Conservation (phyloP, 2,888 invertebrate genomes). For the Dioctria linearis region DNA sequence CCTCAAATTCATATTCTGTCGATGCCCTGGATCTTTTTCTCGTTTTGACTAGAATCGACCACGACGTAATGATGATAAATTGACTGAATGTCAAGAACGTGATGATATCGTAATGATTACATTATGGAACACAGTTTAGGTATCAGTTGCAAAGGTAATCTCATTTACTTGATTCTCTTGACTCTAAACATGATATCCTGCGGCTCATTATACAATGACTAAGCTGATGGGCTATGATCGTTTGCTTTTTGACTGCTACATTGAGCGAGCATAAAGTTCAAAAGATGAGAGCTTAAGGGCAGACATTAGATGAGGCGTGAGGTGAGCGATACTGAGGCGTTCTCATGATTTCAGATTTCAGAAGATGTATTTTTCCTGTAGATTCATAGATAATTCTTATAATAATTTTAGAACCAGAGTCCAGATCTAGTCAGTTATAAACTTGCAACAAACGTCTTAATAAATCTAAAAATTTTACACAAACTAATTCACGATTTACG, state of each 20-base stretch:
- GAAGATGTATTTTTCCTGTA: constrained; percentile 7
- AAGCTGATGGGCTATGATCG: constrained; percentile 52
- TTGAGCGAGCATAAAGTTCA: constrained; percentile 3
- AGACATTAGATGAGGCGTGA: constrained; percentile 45
- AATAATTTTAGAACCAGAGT: not conserved
- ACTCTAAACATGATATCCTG: constrained; percentile 58
- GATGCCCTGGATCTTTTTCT: constrained; percentile 54
- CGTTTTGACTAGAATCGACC: constrained; percentile 63
- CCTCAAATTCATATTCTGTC: not conserved
- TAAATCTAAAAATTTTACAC: constrained; percentile 21
- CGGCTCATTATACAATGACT: constrained; percentile 56
- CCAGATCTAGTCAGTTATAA: not conserved
- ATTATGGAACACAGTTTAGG: constrained; percentile 48
- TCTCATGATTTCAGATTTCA: constrained; percentile 23
- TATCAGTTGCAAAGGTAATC: constrained; percentile 51
- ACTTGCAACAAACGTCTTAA: constrained; percentile 29
- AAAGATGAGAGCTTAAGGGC: constrained; percentile 19
- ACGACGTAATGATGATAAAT: constrained; percentile 68
- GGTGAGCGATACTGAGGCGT: constrained; percentile 17
- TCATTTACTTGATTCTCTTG: constrained; percentile 54
- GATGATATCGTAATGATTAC: constrained; percentile 70
- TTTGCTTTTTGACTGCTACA: constrained; percentile 42
- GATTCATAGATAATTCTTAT: constrained; percentile 8
- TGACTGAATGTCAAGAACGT: constrained; percentile 70
- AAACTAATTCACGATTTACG: constrained; percentile 33